Percentiles rank a stretch among this genome's conserved stretches.
These are phyloP conservation scores for Passer montanus DNA, from an alignment of 2,113 vertebrate species.

Conservation along the genomic window DNA sequence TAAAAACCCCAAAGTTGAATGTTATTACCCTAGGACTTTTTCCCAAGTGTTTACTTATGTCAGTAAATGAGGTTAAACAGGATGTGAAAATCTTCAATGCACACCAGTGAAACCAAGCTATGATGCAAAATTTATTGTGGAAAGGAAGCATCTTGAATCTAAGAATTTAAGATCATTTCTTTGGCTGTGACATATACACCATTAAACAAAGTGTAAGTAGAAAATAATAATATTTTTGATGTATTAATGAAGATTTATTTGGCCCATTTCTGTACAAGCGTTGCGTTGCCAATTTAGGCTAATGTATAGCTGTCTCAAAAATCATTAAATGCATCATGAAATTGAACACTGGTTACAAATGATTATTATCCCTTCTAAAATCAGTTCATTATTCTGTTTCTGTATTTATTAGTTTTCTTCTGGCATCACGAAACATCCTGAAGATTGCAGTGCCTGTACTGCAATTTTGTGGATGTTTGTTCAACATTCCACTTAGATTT, in stretches of 20 bases:
- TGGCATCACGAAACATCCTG: not conserved
- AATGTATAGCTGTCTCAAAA: not conserved
- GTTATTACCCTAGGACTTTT: not conserved
- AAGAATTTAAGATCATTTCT: not conserved
- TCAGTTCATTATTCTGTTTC: not conserved
- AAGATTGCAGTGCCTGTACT: not conserved
- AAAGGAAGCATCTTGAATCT: not conserved
- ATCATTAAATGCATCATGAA: not conserved
- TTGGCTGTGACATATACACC: not conserved
- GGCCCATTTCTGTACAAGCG: not conserved
- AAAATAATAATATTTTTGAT: not conserved
- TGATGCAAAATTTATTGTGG: not conserved
- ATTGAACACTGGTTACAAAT: not conserved
- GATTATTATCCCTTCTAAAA: not conserved
- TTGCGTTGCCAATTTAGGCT: not conserved
- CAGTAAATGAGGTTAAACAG: not conserved
- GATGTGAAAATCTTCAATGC: conserved; percentile 22
- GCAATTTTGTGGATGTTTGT: not conserved
- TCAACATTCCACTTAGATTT: not conserved
- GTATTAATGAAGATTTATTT: not conserved
- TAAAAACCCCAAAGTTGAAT: not conserved
- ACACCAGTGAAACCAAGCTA: not conserved
- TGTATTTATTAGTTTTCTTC: not conserved
- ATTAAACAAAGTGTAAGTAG: not conserved
- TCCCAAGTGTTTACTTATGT: not conserved